Conservation (phyloP, 53 echinoderm and acorn worm genomes). For the Patiria pectinifera region DNA sequence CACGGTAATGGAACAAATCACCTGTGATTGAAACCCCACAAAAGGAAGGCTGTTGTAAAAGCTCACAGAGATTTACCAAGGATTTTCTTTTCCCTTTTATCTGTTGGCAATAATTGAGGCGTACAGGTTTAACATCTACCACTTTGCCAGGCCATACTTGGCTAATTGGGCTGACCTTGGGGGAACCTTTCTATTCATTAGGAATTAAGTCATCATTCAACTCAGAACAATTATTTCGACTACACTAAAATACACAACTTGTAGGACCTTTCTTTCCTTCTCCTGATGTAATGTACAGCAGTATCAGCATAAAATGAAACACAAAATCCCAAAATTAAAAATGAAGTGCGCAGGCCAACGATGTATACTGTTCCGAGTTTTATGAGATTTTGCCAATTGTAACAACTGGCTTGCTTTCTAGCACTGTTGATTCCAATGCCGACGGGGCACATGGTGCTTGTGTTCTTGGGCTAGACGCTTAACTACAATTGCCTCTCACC, state of each 20-base stretch:
- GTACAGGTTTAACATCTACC: neutral
- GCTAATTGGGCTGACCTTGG: conserved; percentile 29
- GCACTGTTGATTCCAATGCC: too few relatives aligned
- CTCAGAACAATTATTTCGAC: neutral
- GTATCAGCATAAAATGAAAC: too few relatives aligned
- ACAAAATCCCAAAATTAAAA: too few relatives aligned
- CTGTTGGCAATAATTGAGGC: neutral
- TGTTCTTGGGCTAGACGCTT: too few relatives aligned
- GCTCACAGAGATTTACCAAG: neutral
- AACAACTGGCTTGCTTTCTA: too few relatives aligned
- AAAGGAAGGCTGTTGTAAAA: neutral
- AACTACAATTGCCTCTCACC: too few relatives aligned
- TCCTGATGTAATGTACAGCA: too few relatives aligned
- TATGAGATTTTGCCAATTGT: too few relatives aligned
- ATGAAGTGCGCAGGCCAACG: too few relatives aligned
- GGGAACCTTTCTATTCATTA: conserved; percentile 6
- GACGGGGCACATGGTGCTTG: too few relatives aligned
- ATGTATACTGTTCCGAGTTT: too few relatives aligned
- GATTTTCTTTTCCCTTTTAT: neutral
- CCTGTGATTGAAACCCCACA: conserved; percentile 35
- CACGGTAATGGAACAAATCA: conserved; percentile 49
- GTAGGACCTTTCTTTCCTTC: too few relatives aligned
- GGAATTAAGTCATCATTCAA: neutral
- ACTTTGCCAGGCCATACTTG: neutral
- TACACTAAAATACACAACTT: neutral